phyloP scores from a whole-genome alignment of 2,797 vertebrate genomes.

The Mus minutoides region DNA sequence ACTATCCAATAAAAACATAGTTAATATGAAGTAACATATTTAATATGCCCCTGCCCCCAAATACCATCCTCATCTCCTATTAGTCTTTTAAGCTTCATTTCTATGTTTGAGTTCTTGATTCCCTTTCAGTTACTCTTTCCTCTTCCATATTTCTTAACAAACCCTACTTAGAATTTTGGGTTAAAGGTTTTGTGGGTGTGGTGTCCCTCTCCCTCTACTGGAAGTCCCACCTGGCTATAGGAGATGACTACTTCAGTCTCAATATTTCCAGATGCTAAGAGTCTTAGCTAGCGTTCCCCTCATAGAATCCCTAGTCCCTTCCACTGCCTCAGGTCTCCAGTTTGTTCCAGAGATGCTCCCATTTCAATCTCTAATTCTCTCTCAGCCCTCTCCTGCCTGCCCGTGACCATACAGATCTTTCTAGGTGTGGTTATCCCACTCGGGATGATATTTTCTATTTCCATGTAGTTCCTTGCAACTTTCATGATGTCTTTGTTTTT shows the following conservation, averaged over 20 bases:
- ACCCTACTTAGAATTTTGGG: neutral
- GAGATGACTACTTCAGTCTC: neutral
- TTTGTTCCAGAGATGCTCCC: neutral
- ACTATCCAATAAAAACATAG: too few species aligned
- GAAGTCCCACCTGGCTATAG: neutral
- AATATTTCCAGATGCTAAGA: neutral
- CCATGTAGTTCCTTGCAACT: neutral
- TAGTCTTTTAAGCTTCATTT: neutral
- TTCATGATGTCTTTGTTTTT: neutral
- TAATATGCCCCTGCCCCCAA: too few species aligned
- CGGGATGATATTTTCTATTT: neutral
- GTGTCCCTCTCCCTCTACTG: neutral
- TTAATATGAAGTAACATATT: too few species aligned
- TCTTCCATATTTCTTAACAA: neutral
- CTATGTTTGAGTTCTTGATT: neutral
- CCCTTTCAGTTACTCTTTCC: neutral
- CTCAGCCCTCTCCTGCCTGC: neutral
- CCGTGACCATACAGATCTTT: neutral
- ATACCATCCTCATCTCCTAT: neutral
- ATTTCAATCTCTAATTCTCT: neutral
- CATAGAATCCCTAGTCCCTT: neutral
- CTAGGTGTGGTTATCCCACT: neutral
- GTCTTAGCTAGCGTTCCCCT: neutral
- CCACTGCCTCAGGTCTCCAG: neutral
- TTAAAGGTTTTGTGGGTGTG: neutral